Evolutionary conservation across 2,888 invertebrate genomes (phyloP).

Genomic region (Pardosa pseudoannulata): DNA sequence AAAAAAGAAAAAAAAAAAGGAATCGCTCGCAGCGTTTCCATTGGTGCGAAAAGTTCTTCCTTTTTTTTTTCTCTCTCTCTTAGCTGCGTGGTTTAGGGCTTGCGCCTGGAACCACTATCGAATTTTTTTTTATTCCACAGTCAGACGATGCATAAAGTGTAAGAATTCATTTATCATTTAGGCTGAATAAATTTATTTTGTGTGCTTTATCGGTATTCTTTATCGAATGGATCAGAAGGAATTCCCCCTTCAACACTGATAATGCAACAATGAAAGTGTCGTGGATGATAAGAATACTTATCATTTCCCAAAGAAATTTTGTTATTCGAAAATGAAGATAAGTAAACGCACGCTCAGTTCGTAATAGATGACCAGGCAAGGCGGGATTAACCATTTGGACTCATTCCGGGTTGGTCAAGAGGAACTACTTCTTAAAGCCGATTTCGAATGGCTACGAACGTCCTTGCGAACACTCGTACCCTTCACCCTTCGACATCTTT

Average conservation of each 20-base stretch:
- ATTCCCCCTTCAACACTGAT: slow-evolving; percentile 20
- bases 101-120: slow-evolving; percentile 46
- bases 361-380: neutral
- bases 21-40: slow-evolving; percentile 53
- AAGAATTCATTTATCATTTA: slow-evolving; percentile 64
- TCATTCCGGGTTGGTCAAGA: too few relatives aligned
- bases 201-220: slow-evolving; percentile 45
- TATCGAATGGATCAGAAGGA: slow-evolving; percentile 52
- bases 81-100: slow-evolving; percentile 49
- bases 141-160: slow-evolving; percentile 47
- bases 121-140: slow-evolving; percentile 32
- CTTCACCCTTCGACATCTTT: too few relatives aligned
- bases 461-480: too few relatives aligned
- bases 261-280: neutral
- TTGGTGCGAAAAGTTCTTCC: slow-evolving; percentile 46
- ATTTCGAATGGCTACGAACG: too few relatives aligned
- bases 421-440: too few relatives aligned
- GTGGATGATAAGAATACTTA: neutral
- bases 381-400: too few relatives aligned
- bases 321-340: neutral
- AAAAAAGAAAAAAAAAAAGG: slow-evolving; percentile 18
- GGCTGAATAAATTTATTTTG: slow-evolving; percentile 58
- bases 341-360: neutral
- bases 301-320: neutral
- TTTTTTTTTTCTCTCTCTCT: slow-evolving; percentile 26